Evolutionary conservation across 2,113 vertebrate genomes (phyloP).

Genomic region (Chitala chitala): DNA sequence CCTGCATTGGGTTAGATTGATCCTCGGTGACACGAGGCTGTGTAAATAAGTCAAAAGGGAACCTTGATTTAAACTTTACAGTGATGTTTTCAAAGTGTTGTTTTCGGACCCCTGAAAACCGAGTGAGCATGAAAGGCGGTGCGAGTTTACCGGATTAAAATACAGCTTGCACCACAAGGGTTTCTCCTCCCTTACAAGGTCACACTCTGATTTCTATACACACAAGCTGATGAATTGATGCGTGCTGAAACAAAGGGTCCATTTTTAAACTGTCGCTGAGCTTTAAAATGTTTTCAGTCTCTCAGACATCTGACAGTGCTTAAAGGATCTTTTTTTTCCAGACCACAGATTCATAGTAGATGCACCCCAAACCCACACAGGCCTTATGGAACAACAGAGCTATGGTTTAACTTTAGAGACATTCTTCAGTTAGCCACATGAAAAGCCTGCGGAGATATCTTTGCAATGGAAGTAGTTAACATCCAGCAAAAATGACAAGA

Average conservation of each 20-base stretch:
- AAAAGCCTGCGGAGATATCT: background rate
- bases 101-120: background rate
- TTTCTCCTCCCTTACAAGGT: background rate
- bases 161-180: background rate
- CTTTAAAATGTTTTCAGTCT: background rate
- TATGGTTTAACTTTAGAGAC: background rate
- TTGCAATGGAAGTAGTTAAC: background rate
- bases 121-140: background rate
- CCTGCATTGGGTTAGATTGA: background rate
- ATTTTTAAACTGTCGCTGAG: background rate
- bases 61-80: constrained; percentile 13
- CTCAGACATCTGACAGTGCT: background rate
- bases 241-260: background rate
- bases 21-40: background rate
- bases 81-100: constrained; percentile 14
- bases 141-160: background rate
- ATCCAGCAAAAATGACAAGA: background rate
- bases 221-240: background rate
- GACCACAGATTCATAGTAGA: background rate
- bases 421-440: background rate
- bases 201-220: background rate
- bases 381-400: background rate
- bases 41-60: constrained; percentile 18
- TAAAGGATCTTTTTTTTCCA: background rate
- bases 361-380: background rate